A percentile compares a stretch with the other conserved stretches of the same genome.
These are phyloP conservation scores for Protomyctophum bolini DNA, from an alignment of 2,113 vertebrate species.

Conservation along the genomic window DNA sequence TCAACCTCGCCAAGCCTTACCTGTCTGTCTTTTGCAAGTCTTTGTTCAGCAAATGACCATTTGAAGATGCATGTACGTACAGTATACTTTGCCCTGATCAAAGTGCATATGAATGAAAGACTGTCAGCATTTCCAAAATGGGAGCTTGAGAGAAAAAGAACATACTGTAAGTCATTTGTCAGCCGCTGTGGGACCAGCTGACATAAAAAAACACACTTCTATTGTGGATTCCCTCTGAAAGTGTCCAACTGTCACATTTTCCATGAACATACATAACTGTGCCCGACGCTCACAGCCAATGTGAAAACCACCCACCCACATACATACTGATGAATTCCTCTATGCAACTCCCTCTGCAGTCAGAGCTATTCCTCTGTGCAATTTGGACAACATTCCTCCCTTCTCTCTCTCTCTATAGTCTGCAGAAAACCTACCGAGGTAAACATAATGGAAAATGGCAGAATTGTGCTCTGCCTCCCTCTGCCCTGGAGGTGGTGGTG, in stretches of 20 bases:
- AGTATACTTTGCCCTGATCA: constrained; percentile 26
- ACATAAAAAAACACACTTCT: constrained; percentile 37
- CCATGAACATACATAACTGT: constrained; percentile 34
- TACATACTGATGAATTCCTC: constrained; percentile 22
- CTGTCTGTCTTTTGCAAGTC: constrained; percentile 1
- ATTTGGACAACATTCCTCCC: constrained; percentile 10
- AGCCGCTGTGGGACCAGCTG: constrained; percentile 37
- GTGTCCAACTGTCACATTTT: constrained; percentile 40
- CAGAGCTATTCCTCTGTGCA: constrained; percentile 40
- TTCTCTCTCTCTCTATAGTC: too few relatives aligned
- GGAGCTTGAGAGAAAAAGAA: constrained; percentile 13
- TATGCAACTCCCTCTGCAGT: constrained; percentile 29
- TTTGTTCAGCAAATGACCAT: constrained; percentile 23
- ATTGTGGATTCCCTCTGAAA: constrained; percentile 42
- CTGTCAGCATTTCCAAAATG: background rate
- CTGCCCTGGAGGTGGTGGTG: constrained; percentile 17
- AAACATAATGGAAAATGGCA: constrained; percentile 52
- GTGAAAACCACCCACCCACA: constrained; percentile 26
- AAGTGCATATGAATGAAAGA: constrained; percentile 4
- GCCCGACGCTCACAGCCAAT: constrained; percentile 13
- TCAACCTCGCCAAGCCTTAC: background rate
- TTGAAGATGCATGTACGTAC: constrained; percentile 13
- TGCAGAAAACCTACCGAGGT: constrained; percentile 30
- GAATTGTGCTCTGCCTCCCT: constrained; percentile 27
- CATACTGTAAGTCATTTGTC: constrained; percentile 41